Percentiles rank a stretch among this genome's conserved stretches.
phyloP scores from a whole-genome alignment of 2,113 vertebrate genomes.

The Notechis scutatus region DNA sequence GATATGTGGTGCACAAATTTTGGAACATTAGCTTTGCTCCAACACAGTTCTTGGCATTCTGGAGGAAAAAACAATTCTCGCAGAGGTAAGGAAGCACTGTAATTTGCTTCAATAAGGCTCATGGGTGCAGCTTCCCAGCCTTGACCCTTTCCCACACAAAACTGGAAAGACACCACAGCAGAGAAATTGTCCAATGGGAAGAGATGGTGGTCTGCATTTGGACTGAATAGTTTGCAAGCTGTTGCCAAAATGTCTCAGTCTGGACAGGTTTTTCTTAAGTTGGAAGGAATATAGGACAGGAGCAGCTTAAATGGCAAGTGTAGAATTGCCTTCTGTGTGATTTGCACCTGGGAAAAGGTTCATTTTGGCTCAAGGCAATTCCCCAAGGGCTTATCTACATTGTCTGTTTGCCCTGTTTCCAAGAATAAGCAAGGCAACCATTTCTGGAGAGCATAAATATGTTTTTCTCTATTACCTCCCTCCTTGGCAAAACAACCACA shows the following conservation, averaged over 20 bases:
- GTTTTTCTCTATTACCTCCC: background rate
- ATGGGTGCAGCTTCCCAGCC: background rate
- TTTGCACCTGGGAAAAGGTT: background rate
- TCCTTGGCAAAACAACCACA: background rate
- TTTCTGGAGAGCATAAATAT: background rate
- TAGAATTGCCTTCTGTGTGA: background rate
- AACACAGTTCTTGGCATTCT: background rate
- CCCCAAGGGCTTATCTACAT: background rate
- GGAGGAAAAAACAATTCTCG: background rate
- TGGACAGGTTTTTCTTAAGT: background rate
- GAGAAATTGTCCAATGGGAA: background rate
- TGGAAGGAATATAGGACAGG: background rate
- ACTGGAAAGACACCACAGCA: background rate
- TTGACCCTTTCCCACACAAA: background rate
- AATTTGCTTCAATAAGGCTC: background rate
- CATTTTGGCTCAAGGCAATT: background rate
- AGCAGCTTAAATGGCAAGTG: background rate
- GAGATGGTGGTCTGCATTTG: background rate
- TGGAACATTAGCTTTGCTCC: background rate
- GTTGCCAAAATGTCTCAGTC: background rate
- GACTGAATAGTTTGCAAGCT: background rate
- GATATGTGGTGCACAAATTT: background rate
- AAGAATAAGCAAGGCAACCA: background rate
- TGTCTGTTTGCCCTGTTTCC: background rate
- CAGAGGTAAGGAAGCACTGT: background rate